Conservation (phyloP, 1,140 invertebrate species). For the Drosophila bipectinata region DNA sequence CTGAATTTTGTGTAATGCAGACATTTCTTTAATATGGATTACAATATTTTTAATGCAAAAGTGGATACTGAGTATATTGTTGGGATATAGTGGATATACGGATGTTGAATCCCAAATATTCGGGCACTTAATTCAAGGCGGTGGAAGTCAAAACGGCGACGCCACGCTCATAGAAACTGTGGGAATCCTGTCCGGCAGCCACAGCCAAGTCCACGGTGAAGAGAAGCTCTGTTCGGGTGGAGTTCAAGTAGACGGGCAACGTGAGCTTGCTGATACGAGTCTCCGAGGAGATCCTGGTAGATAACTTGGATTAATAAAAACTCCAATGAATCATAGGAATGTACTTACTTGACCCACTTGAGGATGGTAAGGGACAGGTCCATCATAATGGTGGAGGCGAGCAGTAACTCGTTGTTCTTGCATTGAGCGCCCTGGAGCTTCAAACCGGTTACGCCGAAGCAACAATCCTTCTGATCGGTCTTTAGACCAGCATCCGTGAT, state of each 20-base stretch:
- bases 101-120: background rate
- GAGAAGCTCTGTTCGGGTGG: conserved; percentile 95
- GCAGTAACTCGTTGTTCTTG: conserved; percentile 93
- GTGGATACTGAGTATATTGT: too few relatives aligned
- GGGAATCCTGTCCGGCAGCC: conserved; percentile 93
- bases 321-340: background rate
- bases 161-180: conserved; percentile 98
- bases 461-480: conserved; percentile 88
- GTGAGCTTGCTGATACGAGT: conserved; percentile 89
- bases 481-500: conserved; percentile 87
- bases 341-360: conserved; percentile 91
- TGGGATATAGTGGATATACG: too few relatives aligned
- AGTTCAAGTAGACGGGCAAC: conserved; percentile 98
- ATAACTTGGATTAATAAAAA: conserved; percentile 15
- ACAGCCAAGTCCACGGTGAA: conserved; percentile 98
- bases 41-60: too few relatives aligned
- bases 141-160: conserved; percentile 97
- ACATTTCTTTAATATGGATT: too few relatives aligned
- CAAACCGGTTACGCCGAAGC: conserved; percentile 93
- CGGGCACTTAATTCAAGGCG: conserved; percentile 90
- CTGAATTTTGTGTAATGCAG: too few relatives aligned
- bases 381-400: conserved; percentile 97
- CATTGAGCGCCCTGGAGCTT: conserved; percentile 98
- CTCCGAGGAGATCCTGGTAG: conserved; percentile 85
- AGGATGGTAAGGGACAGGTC: conserved; percentile 95